Evolutionary conservation across 92 coral and sea anemone species (phyloP).

Genomic region (Hydrozoanthus gracilis): DNA sequence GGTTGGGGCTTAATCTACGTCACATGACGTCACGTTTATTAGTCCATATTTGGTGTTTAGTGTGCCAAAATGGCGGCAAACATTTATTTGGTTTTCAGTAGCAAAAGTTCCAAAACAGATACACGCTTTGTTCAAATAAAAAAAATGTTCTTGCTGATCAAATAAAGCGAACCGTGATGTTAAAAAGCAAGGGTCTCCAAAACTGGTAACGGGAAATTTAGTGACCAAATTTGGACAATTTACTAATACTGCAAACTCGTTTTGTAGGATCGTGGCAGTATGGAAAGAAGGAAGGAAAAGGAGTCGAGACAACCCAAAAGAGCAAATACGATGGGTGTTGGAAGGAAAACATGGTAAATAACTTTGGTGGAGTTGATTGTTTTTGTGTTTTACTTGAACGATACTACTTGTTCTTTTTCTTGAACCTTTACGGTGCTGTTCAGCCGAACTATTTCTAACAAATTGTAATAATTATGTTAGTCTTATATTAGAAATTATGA

Average conservation of each 20-base stretch:
- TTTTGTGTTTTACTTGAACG: neutral
- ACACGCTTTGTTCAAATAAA: too few relatives aligned
- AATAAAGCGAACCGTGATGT: neutral
- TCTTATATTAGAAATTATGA: too few relatives aligned
- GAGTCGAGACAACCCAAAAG: constrained; percentile 70
- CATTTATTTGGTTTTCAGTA: too few relatives aligned
- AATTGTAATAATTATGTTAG: too few relatives aligned
- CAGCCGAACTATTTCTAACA: too few relatives aligned
- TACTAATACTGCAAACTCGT: neutral
- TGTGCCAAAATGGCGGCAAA: too few relatives aligned
- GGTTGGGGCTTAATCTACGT: too few relatives aligned
- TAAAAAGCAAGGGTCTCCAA: neutral
- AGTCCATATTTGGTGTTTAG: too few relatives aligned
- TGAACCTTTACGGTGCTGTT: too few relatives aligned
- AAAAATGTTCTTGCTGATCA: neutral
- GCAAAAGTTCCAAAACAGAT: too few relatives aligned
- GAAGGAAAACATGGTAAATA: constrained; percentile 88
- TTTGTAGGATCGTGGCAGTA: constrained; percentile 82
- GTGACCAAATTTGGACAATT: neutral
- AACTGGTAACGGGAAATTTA: neutral
- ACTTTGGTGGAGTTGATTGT: neutral
- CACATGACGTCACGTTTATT: too few relatives aligned
- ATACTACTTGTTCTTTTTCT: neutral
- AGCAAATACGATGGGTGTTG: constrained; percentile 86
- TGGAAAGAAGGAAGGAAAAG: constrained; percentile 89